Evolutionary conservation across 2,888 invertebrate genomes (phyloP).

Genomic region (Nomada hirtipes): DNA sequence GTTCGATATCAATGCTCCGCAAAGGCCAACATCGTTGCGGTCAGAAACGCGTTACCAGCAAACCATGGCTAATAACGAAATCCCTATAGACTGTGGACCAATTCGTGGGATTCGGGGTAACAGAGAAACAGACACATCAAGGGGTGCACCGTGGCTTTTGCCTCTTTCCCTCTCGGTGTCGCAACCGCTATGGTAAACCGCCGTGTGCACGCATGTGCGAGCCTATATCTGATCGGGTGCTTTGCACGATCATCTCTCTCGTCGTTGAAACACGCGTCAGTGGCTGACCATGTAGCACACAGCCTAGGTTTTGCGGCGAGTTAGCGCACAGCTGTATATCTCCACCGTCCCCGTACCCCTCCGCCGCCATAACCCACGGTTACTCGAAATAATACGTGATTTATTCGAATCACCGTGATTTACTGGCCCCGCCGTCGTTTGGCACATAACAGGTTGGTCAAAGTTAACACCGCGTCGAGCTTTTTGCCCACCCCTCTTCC

Average conservation of each 20-base stretch:
- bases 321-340: constrained; percentile 66
- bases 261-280: constrained; percentile 73
- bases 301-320: constrained; percentile 69
- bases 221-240: constrained; percentile 65
- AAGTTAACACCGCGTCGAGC: not conserved
- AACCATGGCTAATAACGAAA: constrained; percentile 51
- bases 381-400: constrained; percentile 74
- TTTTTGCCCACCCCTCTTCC: not conserved
- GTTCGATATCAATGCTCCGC: constrained; percentile 26
- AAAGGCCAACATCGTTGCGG: constrained; percentile 54
- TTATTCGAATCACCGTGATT: constrained; percentile 74
- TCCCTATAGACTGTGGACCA: constrained; percentile 39
- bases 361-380: constrained; percentile 20
- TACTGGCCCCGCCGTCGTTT: constrained; percentile 55
- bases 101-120: constrained; percentile 47
- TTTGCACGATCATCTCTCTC: constrained; percentile 68
- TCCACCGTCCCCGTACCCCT: constrained; percentile 22
- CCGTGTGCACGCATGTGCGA: constrained; percentile 64
- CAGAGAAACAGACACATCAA: constrained; percentile 38
- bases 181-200: constrained; percentile 66
- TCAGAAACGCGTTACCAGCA: constrained; percentile 45
- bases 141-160: constrained; percentile 16
- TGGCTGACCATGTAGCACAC: constrained; percentile 70
- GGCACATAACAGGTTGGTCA: constrained; percentile 32
- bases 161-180: constrained; percentile 37